These are phyloP conservation scores for Pagrus major DNA, from an alignment of 2,113 vertebrate genomes.

Conservation along the genomic window DNA sequence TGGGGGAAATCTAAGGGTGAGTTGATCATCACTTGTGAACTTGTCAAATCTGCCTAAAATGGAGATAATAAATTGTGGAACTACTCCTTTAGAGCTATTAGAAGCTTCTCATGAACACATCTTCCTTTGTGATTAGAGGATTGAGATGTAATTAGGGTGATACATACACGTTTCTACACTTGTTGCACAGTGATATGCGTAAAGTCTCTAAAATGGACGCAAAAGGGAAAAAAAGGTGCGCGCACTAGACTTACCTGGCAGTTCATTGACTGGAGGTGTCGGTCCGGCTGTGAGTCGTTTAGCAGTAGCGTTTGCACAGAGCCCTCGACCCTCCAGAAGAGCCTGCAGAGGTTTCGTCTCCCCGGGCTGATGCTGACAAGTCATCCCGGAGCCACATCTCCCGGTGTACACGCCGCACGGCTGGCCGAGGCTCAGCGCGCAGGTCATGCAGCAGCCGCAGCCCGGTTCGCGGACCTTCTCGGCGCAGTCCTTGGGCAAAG, in stretches of 20 bases:
- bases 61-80: background rate
- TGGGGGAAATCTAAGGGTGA: background rate
- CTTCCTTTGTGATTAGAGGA: background rate
- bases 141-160: background rate
- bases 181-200: background rate
- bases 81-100: background rate
- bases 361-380: slow-evolving; percentile 85
- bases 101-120: too few species aligned
- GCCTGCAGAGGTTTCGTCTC: slow-evolving; percentile 90
- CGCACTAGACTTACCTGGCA: slow-evolving; percentile 82
- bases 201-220: background rate
- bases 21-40: background rate
- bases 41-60: background rate
- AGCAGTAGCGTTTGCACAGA: slow-evolving; percentile 85
- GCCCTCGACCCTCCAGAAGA: slow-evolving; percentile 90
- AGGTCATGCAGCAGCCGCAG: slow-evolving; percentile 95
- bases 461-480: slow-evolving; percentile 91
- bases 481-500: slow-evolving; percentile 85
- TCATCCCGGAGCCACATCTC: slow-evolving; percentile 88
- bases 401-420: slow-evolving; percentile 93
- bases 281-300: slow-evolving; percentile 61
- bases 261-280: slow-evolving; percentile 65
- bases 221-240: slow-evolving; percentile 1
- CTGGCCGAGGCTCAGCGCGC: slow-evolving; percentile 87
- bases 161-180: background rate